Conservation (phyloP, 2,888 invertebrate genomes). For the Lasioglossum zephyrum region DNA sequence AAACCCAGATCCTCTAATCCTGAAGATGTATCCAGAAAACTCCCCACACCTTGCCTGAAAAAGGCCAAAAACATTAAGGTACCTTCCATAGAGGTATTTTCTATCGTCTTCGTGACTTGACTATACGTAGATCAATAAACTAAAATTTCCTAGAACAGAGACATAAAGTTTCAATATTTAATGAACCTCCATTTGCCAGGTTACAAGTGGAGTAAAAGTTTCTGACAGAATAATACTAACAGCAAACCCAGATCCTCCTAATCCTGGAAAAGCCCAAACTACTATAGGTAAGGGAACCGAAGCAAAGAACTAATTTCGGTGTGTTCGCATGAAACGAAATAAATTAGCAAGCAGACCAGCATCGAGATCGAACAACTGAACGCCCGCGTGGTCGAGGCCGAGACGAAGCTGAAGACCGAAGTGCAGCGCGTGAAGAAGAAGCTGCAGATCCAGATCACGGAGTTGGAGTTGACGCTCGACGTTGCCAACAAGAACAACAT, state of each 20-base stretch:
- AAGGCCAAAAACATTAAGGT: constrained; percentile 6
- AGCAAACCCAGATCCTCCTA: background rate
- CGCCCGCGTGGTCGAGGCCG: constrained; percentile 97
- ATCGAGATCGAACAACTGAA: constrained; percentile 98
- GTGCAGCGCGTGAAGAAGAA: constrained; percentile 99
- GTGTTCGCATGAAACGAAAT: constrained; percentile 51
- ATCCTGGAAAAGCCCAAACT: constrained; percentile 21
- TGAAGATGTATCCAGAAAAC: background rate
- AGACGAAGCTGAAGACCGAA: constrained; percentile 97
- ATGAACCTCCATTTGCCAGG: background rate
- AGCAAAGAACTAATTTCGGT: constrained; percentile 13
- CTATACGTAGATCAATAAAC: too few relatives aligned
- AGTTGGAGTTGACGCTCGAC: constrained; percentile 97
- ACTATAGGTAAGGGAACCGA: background rate
- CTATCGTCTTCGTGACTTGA: too few relatives aligned
- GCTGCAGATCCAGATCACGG: constrained; percentile 98
- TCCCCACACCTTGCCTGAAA: background rate
- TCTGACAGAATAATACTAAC: background rate
- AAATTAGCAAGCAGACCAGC: constrained; percentile 96
- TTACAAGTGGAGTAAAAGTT: background rate
- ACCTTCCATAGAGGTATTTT: too few relatives aligned
- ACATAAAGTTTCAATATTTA: too few relatives aligned
- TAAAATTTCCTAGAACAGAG: too few relatives aligned
- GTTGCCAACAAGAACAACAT: constrained; percentile 99
- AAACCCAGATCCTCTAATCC: background rate